Base-by-base conservation (phyloP, 2,113 vertebrate genomes). In the Phalacrocorax pelagicus region DNA sequence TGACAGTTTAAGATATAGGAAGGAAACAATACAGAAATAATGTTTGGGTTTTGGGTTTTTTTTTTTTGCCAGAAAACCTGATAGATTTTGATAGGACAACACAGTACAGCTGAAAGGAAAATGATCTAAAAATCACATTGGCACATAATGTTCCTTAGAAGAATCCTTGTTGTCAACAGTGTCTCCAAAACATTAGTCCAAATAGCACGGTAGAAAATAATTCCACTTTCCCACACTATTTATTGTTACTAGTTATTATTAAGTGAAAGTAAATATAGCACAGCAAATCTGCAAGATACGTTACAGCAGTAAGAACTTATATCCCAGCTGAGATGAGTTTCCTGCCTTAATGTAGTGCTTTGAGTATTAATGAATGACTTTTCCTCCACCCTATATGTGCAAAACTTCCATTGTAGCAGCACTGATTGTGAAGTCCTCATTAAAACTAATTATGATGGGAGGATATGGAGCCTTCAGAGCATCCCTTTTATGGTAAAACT, bases 1-100 rank as follows among this genome's bases (percentile, higher is more conserved):
- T n/a, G 22, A 14, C 5, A 84, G 19, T 51, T 92, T 21, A 58
- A 72, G 24, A 62, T 34, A 52, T 2, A 49, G 9, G 17, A 58
- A 74, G 46, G 86, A 93, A 92, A 84, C 4, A 42, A 40, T 10
- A 44, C 14, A 75, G 21, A 52, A 83, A 66, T 36, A 59, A 52
- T 21, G 3, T n/a, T 73, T 80, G 36, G 51, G 6, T 0, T n/a
- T 73, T 80, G 36, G 51, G 6, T 0, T 0, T 15, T 61, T 54
- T 66, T 0, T 15, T 61, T 88, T 34, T 22, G 15, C 3, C 12
- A 81, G 62, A 80, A 83, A 86, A 77, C 3, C 15, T 46, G 73
- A 69, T 34, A 54, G 5, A 2, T 75, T 95, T 83, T 88, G 23
- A 78, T 81, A 19, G 65, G 36, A 49, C 36, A 90, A 61, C 29